Conservation (phyloP, 2,113 vertebrate species). For the Glareola pratincola region DNA sequence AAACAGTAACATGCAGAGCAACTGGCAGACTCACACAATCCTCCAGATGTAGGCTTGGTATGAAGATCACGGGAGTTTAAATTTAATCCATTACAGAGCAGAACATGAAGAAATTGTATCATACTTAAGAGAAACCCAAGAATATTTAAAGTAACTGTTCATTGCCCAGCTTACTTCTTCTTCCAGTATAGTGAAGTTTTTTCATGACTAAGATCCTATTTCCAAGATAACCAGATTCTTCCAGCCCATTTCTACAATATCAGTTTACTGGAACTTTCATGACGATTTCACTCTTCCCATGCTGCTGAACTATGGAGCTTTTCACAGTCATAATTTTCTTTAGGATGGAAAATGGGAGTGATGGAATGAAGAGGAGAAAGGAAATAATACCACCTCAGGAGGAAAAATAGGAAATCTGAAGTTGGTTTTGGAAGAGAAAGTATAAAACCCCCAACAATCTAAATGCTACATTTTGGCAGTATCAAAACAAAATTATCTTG, state of each 20-base stretch:
- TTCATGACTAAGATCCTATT: background rate
- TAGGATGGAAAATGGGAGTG: background rate
- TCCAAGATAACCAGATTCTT: background rate
- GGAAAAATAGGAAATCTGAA: background rate
- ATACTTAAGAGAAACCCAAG: background rate
- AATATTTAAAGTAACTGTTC: background rate
- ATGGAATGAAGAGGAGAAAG: background rate
- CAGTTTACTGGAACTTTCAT: background rate
- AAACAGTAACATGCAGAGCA: background rate
- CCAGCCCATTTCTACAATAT: background rate
- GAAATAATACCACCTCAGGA: background rate
- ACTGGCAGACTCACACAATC: background rate
- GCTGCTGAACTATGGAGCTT: background rate
- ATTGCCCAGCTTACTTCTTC: background rate
- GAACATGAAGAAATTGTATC: background rate
- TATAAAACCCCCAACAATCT: background rate
- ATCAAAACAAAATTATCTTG: background rate
- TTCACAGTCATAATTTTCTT: background rate
- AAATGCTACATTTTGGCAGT: background rate
- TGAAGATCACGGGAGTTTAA: background rate
- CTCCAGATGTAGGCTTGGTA: background rate
- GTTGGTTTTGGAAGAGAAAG: background rate
- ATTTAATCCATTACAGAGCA: background rate
- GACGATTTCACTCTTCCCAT: background rate
- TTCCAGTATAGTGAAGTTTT: background rate